These are phyloP conservation scores for Nymphalis urticae DNA, from an alignment of 2,888 invertebrate genomes.

Conservation along the genomic window DNA sequence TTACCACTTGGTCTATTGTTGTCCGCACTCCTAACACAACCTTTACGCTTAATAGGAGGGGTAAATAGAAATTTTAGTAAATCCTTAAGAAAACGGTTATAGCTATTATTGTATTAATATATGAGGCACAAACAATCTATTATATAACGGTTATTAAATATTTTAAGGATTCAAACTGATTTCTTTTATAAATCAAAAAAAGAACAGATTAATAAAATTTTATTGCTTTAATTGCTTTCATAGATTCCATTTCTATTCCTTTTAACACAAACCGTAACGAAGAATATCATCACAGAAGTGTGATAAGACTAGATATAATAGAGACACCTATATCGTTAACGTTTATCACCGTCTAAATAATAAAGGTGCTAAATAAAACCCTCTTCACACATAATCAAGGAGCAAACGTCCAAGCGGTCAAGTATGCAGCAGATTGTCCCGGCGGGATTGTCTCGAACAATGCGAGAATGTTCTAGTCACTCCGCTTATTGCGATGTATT, in stretches of 20 bases:
- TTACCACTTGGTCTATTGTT: too few relatives aligned
- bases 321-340: not conserved
- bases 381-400: conserved; percentile 43
- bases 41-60: too few relatives aligned
- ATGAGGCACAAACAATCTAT: too few relatives aligned
- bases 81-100: too few relatives aligned
- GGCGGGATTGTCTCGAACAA: conserved; percentile 65
- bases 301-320: not conserved
- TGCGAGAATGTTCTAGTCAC: conserved; percentile 74
- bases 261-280: too few relatives aligned
- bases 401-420: conserved; percentile 42
- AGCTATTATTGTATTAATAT: too few relatives aligned
- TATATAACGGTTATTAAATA: too few relatives aligned
- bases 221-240: not conserved
- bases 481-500: conserved; percentile 76
- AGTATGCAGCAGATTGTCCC: conserved; percentile 74
- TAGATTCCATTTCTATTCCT: not conserved
- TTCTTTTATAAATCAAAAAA: too few relatives aligned
- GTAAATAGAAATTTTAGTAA: too few relatives aligned
- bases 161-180: too few relatives aligned
- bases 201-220: not conserved
- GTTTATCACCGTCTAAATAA: conserved; percentile 6
- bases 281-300: not conserved
- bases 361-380: conserved; percentile 33
- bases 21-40: too few relatives aligned